Evolutionary conservation across 2,888 invertebrate species (phyloP), one percentile per base, ranked within the genome.

Genomic region (Julus scanicus): DNA sequence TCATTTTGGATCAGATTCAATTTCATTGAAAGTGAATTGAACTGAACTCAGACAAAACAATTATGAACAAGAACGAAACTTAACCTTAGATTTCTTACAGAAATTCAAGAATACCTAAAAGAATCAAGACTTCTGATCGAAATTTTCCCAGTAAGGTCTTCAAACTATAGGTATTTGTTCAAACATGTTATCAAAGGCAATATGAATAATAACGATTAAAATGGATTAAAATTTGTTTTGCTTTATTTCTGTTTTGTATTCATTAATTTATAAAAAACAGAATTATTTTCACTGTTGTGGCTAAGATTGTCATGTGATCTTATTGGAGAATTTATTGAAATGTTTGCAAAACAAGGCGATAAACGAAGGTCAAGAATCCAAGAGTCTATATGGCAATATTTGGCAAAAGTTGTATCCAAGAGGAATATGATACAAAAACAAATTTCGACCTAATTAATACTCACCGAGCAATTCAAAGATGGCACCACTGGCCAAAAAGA

Each of bases 401-500:
- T 1, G 13, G 13, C 4, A 17, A 57, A 13, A 5, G 17, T 57
- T 49, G 13, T 49, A 49, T 13, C 8, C 49, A 49, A 11, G n/a
- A n/a, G n/a, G n/a, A n/a, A 2, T 49, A 49, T 49, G 57, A 17
- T n/a, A n/a, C n/a, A n/a, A 13, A 57, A 57, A 5, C 15, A 57
- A 57, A 57, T 5, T 57, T 15, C 11, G 0, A 15, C 13, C 57
- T 17, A 13, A 2, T 17, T 13, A 11, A 17, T 17, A 57, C 57
- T 57, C 17, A 57, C 57, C 57, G 17, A 57, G 15, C 57, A 57
- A 11, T 4, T 57, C 57, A 57, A 57, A 57, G 13, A 15, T 86
- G 86, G 86, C 11, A 20, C 86, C 20, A 44, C 29, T 0, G 86
- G 20, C 86, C 86, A 86, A 86, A 86, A 86, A 17, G 86, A 40